phyloP scores from a whole-genome alignment of 2,888 invertebrate genomes.

The Dolomedes plantarius region DNA sequence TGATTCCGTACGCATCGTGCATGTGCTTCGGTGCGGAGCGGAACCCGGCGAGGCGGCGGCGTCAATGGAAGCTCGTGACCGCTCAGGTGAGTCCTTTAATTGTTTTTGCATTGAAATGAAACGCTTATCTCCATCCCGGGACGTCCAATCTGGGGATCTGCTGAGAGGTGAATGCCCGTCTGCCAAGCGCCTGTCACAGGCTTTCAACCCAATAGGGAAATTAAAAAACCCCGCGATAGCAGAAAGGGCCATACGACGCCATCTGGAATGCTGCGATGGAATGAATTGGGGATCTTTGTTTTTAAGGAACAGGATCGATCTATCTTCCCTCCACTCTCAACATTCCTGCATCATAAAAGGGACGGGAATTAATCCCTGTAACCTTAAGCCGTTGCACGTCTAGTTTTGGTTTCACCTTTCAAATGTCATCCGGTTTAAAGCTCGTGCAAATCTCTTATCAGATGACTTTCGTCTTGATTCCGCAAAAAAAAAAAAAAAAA shows the following conservation, averaged over 20 bases:
- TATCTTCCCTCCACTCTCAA: not conserved
- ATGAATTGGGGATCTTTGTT: not conserved
- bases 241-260: conserved; percentile 7
- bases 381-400: no score
- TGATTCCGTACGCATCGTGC: conserved; percentile 73
- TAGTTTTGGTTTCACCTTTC: no score
- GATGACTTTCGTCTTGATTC: no score
- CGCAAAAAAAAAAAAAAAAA: no score
- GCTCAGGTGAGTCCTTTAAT: conserved; percentile 47
- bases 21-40: conserved; percentile 68
- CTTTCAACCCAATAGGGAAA: not conserved
- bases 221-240: conserved; percentile 27
- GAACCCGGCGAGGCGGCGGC: conserved; percentile 17
- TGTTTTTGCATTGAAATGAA: not conserved
- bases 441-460: no score
- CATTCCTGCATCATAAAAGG: no score
- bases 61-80: conserved; percentile 40
- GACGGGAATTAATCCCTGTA: no score
- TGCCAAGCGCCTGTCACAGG: not conserved
- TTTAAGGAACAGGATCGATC: not conserved
- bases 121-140: no score
- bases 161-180: conserved; percentile 31
- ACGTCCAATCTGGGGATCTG: no score
- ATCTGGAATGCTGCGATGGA: conserved; percentile 7
- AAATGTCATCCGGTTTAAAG: no score